A percentile compares a stretch with the other conserved stretches of the same genome.
These are phyloP conservation scores for Diplogasteroides magnus DNA, from an alignment of 1,140 invertebrate species.

Conservation along the genomic window DNA sequence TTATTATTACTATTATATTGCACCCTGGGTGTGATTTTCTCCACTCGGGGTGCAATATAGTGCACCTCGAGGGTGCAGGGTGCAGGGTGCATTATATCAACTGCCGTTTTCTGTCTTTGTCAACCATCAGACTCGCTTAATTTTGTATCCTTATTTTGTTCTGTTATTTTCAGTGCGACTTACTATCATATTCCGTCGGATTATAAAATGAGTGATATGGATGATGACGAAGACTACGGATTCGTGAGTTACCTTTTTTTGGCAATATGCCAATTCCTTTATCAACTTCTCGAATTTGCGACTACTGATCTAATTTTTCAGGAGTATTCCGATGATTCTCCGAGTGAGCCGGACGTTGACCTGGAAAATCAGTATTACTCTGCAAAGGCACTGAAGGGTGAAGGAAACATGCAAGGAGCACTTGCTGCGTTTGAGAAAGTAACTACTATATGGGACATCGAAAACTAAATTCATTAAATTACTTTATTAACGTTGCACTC, in stretches of 20 bases:
- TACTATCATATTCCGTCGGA: not conserved
- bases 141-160: not conserved
- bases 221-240: constrained; percentile 37
- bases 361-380: constrained; percentile 99
- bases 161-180: not conserved
- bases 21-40: too few relatives aligned
- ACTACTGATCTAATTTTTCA: constrained; percentile 28
- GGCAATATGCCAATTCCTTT: not conserved
- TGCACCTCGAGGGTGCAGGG: too few relatives aligned
- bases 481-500: too few relatives aligned
- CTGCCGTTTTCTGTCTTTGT: too few relatives aligned
- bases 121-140: not conserved
- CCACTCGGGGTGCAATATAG: too few relatives aligned
- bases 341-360: constrained; percentile 89
- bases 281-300: not conserved
- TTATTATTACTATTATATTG: too few relatives aligned
- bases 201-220: constrained; percentile 22
- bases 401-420: constrained; percentile 73
- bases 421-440: constrained; percentile 85
- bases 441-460: too few relatives aligned
- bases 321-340: constrained; percentile 62
- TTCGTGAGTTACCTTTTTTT: constrained; percentile 34
- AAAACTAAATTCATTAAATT: too few relatives aligned
- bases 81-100: too few relatives aligned
- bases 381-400: constrained; percentile 95